Evolutionary conservation across 64 coral and sea anemone genomes (phyloP).

Genomic region (Catalaphyllia jardinei): DNA sequence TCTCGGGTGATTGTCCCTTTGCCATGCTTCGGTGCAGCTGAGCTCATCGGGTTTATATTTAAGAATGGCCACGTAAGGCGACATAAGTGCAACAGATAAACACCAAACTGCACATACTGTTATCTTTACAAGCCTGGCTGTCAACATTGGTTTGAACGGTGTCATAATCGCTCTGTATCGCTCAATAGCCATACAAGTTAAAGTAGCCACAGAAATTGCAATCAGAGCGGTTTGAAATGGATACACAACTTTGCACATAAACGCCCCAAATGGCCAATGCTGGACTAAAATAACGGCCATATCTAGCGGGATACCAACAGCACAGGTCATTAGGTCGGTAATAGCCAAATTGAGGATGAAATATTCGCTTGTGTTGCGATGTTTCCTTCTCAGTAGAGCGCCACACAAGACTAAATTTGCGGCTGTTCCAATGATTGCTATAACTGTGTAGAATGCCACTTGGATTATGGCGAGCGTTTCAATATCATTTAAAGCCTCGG

Average conservation of each 20-base stretch:
- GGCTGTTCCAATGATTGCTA: slow-evolving; percentile 42
- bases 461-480: slow-evolving; percentile 19
- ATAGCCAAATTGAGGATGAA: slow-evolving; percentile 78
- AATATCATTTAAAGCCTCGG: background rate
- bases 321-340: slow-evolving; percentile 63
- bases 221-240: slow-evolving; percentile 80
- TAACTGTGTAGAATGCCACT: slow-evolving; percentile 45
- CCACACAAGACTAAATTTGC: slow-evolving; percentile 72
- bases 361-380: slow-evolving; percentile 71
- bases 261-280: slow-evolving; percentile 61
- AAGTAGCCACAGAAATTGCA: slow-evolving; percentile 72
- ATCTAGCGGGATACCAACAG: slow-evolving; percentile 76
- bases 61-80: slow-evolving; percentile 64
- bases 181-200: slow-evolving; percentile 77
- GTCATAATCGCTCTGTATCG: slow-evolving; percentile 75
- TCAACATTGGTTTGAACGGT: slow-evolving; percentile 63
- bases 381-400: slow-evolving; percentile 42
- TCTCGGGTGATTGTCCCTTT: slow-evolving; percentile 35
- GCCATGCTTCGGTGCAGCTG: slow-evolving; percentile 57
- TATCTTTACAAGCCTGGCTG: slow-evolving; percentile 13
- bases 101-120: slow-evolving; percentile 53
- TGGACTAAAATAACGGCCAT: slow-evolving; percentile 50
- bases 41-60: slow-evolving; percentile 25
- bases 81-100: slow-evolving; percentile 39
- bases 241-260: slow-evolving; percentile 79